Conservation (phyloP, 2,888 invertebrate genomes). For the Alloscopus bannaensis region DNA sequence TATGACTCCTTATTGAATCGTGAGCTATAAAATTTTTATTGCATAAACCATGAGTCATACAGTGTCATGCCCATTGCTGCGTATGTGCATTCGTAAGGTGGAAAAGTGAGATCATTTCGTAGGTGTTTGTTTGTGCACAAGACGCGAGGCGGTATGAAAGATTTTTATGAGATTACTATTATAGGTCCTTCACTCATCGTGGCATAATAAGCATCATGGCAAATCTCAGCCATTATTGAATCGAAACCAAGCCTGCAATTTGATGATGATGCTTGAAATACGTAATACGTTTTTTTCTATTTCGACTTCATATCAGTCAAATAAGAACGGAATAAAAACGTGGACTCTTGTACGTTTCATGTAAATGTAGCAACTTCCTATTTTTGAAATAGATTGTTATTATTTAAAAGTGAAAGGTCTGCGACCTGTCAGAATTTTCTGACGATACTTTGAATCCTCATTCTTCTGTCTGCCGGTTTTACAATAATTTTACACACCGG, state of each 20-base stretch:
- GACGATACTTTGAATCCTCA: not conserved
- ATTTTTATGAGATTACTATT: no score
- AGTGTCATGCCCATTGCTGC: no score
- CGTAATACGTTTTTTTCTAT: not conserved
- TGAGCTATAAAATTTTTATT: not conserved
- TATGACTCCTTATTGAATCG: not conserved
- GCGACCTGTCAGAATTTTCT: constrained; percentile 14
- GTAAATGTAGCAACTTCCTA: not conserved
- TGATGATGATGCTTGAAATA: not conserved
- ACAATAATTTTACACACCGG: not conserved
- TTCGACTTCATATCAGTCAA: not conserved
- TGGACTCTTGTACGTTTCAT: not conserved
- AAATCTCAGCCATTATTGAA: no score
- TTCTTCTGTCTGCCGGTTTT: not conserved
- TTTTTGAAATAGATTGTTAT: not conserved
- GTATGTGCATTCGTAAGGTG: no score
- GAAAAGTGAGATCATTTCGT: no score
- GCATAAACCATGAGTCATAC: not conserved
- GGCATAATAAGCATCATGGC: no score
- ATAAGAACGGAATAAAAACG: not conserved
- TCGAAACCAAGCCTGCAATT: not conserved
- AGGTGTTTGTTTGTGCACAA: no score
- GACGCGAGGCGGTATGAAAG: no score
- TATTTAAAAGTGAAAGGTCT: not conserved
- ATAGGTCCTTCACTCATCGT: no score